These are phyloP conservation scores for Scaptomyza polygonia DNA, from an alignment of 2,888 invertebrate species.

Conservation along the genomic window DNA sequence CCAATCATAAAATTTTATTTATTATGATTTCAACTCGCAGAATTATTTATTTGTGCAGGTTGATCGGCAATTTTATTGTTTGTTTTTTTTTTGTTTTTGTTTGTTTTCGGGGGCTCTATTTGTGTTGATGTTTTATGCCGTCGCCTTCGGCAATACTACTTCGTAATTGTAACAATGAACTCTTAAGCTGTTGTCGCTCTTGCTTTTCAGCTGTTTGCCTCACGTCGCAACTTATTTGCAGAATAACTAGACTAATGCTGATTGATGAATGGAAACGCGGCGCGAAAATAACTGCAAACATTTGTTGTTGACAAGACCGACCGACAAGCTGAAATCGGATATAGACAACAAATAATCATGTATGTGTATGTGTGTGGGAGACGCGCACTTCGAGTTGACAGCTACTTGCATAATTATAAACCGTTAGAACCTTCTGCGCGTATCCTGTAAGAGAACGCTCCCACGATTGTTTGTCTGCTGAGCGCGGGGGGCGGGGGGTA, in stretches of 20 bases:
- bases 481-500: too few species aligned
- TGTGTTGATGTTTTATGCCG: conserved; percentile 10
- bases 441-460: conserved; percentile 64
- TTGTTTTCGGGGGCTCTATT: not conserved
- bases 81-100: conserved; percentile 2
- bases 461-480: conserved; percentile 32
- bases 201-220: conserved; percentile 55
- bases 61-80: conserved; percentile 11
- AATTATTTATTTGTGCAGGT: conserved; percentile 28
- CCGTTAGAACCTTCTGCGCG: conserved; percentile 58
- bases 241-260: conserved; percentile 67
- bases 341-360: conserved; percentile 2
- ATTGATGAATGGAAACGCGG: conserved; percentile 56
- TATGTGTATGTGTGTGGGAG: conserved; percentile 18
- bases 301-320: conserved; percentile 26
- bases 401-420: conserved; percentile 67
- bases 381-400: conserved; percentile 34
- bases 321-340: conserved; percentile 33
- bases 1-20: conserved; percentile 6
- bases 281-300: conserved; percentile 41
- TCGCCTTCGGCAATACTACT: conserved; percentile 52
- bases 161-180: conserved; percentile 78
- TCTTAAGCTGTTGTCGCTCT: conserved; percentile 77
- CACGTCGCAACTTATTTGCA: conserved; percentile 6
- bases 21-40: not conserved